Conservation (phyloP, 2,113 vertebrate species). For the human region GRCh38 chr13:22965001-22965500, state of each 20-base stretch:
- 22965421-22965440: fast-evolving
- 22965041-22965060: neutral
- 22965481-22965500: fast-evolving
- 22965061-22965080: neutral
- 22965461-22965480: too few species aligned
- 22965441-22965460: neutral
- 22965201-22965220: fast-evolving
- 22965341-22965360: neutral
- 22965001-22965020: neutral
- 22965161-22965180: neutral
- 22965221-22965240: neutral
- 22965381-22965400: fast-evolving
- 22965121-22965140: fast-evolving
- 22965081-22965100: fast-evolving
- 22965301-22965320: neutral
- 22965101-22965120: too few species aligned
- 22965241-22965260: neutral
- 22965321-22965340: neutral
- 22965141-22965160: fast-evolving
- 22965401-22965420: neutral
- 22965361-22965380: fast-evolving
- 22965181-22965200: neutral
- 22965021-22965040: neutral
- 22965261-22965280: fast-evolving
- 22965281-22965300: neutral